A percentile compares a stretch with the other conserved stretches of the same genome.
These are phyloP conservation scores for Coracias cyanogaster DNA, from an alignment of 2,797 vertebrate genomes.

Conservation along the genomic window DNA sequence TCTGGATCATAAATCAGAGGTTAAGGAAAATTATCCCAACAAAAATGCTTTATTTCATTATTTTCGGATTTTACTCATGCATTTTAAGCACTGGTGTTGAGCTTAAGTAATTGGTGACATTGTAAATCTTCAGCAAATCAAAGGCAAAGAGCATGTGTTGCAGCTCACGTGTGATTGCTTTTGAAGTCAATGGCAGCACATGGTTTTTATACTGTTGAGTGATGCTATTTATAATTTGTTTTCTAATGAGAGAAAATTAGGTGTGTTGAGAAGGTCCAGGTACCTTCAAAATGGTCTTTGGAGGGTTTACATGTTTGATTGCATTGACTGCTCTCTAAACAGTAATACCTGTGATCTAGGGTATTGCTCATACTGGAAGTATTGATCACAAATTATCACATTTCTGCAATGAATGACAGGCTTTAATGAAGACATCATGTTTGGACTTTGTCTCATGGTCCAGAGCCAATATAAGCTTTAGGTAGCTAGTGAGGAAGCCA, in stretches of 20 bases:
- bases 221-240: neutral
- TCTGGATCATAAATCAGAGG: conserved; percentile 26
- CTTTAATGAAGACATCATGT: neutral
- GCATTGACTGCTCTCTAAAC: neutral
- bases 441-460: neutral
- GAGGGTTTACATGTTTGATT: neutral
- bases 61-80: neutral
- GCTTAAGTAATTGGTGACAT: neutral
- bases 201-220: neutral
- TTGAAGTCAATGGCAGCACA: neutral
- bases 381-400: neutral
- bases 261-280: neutral
- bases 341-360: neutral
- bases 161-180: neutral
- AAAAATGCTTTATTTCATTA: conserved; percentile 5
- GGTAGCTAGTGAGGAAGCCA: neutral
- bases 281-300: neutral
- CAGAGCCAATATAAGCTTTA: neutral
- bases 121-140: neutral
- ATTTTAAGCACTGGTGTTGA: neutral
- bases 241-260: neutral
- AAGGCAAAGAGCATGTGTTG: neutral
- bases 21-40: conserved; percentile 16
- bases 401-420: neutral
- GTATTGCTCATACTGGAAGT: neutral